A percentile compares a stretch with the other conserved stretches of the same genome.
phyloP scores from a whole-genome alignment of 1,140 invertebrate species.

The Leptopilina boulardi region DNA sequence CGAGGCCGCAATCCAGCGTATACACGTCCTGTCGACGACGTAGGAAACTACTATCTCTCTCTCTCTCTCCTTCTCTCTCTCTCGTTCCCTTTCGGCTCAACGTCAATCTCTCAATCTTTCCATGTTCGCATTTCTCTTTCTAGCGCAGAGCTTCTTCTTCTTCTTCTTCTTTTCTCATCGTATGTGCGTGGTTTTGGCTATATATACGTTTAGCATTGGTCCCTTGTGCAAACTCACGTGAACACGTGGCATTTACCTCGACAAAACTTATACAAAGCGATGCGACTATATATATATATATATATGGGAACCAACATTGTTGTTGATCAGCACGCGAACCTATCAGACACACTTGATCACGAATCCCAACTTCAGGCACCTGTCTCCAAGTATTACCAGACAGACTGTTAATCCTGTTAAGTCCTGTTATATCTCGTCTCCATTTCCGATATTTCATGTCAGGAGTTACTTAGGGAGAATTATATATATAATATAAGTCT shows the following conservation, averaged over 20 bases:
- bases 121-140: slow-evolving; percentile 30
- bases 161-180: slow-evolving; percentile 38
- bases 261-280: slow-evolving; percentile 24
- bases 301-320: slow-evolving; percentile 37
- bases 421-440: slow-evolving; percentile 39
- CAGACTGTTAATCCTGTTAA: slow-evolving; percentile 60
- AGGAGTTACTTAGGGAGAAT: too few relatives aligned
- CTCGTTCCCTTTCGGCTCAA: slow-evolving; percentile 18
- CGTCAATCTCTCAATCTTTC: slow-evolving; percentile 23
- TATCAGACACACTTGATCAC: slow-evolving; percentile 43
- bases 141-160: slow-evolving; percentile 24
- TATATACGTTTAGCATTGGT: slow-evolving; percentile 54
- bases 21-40: slow-evolving; percentile 67
- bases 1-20: slow-evolving; percentile 70
- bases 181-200: slow-evolving; percentile 56
- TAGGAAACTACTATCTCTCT: slow-evolving; percentile 51
- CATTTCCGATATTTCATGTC: background rate
- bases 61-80: slow-evolving; percentile 35
- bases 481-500: too few relatives aligned
- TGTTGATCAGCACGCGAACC: slow-evolving; percentile 35
- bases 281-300: slow-evolving; percentile 39
- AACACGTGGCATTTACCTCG: slow-evolving; percentile 30
- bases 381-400: slow-evolving; percentile 58
- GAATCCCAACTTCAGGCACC: slow-evolving; percentile 49
- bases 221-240: slow-evolving; percentile 52